phyloP scores from a whole-genome alignment of 2,113 vertebrate species.

The Neogale vison region DNA sequence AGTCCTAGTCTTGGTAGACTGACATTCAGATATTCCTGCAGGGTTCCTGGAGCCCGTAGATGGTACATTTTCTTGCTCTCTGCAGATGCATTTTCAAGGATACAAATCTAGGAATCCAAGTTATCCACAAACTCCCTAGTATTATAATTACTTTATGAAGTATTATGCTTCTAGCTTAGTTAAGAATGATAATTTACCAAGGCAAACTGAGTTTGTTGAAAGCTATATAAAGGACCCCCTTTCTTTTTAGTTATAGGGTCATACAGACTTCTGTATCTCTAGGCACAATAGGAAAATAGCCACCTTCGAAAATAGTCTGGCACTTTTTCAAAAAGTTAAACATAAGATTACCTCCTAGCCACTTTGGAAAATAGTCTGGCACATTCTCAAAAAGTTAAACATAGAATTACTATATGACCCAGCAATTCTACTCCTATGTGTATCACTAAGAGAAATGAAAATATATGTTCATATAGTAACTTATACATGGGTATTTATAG shows the following conservation, averaged over 20 bases:
- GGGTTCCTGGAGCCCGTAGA: not conserved
- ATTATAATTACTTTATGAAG: not conserved
- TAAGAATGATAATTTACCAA: conserved; percentile 8
- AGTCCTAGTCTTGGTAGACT: not conserved
- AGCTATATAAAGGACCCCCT: not conserved
- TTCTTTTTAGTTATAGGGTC: not conserved
- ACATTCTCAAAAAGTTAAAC: not conserved
- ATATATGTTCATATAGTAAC: not conserved
- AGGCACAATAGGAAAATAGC: not conserved
- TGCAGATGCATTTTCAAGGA: conserved; percentile 6
- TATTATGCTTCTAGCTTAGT: not conserved
- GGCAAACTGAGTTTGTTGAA: conserved; percentile 31
- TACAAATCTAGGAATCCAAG: not conserved
- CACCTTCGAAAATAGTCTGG: not conserved
- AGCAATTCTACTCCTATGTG: not conserved
- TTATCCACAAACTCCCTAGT: not conserved
- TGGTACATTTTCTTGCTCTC: not conserved
- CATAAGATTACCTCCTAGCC: not conserved
- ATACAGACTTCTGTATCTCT: not conserved
- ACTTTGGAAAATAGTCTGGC: not conserved
- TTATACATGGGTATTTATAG: not conserved
- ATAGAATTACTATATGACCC: not conserved
- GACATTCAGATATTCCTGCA: not conserved
- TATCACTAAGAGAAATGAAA: not conserved
- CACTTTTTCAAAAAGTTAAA: not conserved